A percentile compares a stretch with the other conserved stretches of the same genome.
Conservation (phyloP, 2,113 vertebrate genomes). For the Bostrychus sinensis region DNA sequence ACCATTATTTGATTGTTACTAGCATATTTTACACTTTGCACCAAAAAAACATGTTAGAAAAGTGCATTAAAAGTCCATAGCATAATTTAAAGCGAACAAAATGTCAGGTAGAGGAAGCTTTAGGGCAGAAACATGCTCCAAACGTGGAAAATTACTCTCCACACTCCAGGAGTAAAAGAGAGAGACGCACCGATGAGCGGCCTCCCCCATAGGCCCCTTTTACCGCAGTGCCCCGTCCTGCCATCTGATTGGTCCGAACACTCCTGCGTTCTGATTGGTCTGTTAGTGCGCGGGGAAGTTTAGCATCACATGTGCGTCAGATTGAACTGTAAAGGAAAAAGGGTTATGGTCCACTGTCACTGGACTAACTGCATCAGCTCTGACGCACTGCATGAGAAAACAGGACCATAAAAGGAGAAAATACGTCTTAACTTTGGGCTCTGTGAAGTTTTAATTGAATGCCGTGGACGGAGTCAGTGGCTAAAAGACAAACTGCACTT, state of each 20-base stretch:
- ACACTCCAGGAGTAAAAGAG: slow-evolving; percentile 12
- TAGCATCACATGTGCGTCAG: slow-evolving; percentile 65
- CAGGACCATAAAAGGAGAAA: background rate
- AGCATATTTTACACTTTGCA: background rate
- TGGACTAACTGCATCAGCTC: slow-evolving; percentile 21
- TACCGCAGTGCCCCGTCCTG: slow-evolving; percentile 58
- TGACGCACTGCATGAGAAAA: slow-evolving; percentile 29
- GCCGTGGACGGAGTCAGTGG: too few relatives aligned
- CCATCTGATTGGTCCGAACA: slow-evolving; percentile 62
- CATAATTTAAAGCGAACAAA: too few relatives aligned
- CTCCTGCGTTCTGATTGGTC: background rate
- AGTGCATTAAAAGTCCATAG: background rate
- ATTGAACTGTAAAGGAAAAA: slow-evolving; percentile 22
- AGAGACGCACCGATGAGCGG: background rate
- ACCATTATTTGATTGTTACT: too few relatives aligned
- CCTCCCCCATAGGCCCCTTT: slow-evolving; percentile 28
- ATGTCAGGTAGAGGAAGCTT: too few relatives aligned
- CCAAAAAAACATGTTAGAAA: background rate
- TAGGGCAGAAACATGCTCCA: background rate
- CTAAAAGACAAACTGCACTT: too few relatives aligned
- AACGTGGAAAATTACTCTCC: slow-evolving; percentile 45
- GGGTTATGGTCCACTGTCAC: background rate
- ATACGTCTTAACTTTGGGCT: background rate
- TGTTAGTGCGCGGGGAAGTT: slow-evolving; percentile 63
- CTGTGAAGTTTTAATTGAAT: too few relatives aligned